phyloP scores from a whole-genome alignment of 2,888 invertebrate species.

The Cheilosia urbana region DNA sequence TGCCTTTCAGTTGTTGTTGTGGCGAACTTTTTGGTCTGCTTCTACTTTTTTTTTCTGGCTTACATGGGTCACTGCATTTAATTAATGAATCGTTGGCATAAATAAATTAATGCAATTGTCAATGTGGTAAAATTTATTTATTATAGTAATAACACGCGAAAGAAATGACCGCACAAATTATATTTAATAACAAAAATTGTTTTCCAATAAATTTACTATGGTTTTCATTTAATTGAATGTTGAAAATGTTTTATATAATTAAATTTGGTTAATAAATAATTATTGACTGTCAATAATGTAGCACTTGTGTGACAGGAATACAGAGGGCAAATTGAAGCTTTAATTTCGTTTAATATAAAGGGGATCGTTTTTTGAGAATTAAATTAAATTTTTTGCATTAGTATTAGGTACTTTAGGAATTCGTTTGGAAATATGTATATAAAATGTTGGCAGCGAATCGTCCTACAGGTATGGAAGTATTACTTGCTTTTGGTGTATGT shows the following conservation, averaged over 20 bases:
- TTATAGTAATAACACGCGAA: conserved; percentile 12
- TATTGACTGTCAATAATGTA: background rate
- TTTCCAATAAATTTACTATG: background rate
- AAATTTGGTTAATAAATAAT: background rate
- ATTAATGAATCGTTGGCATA: conserved; percentile 21
- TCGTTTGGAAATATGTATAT: no score
- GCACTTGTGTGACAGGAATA: no score
- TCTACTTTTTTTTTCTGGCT: background rate
- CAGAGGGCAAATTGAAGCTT: no score
- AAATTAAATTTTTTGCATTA: no score
- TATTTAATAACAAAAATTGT: background rate
- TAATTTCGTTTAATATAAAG: no score
- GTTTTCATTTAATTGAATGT: background rate
- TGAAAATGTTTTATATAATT: background rate
- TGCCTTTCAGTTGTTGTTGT: background rate
- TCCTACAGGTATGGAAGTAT: no score
- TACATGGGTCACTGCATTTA: conserved; percentile 31
- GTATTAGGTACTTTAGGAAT: no score
- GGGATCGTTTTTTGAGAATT: no score
- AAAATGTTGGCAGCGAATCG: no score
- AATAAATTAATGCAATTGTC: conserved; percentile 48
- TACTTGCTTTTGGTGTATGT: no score
- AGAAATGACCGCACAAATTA: conserved; percentile 4
- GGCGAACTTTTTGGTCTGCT: background rate
- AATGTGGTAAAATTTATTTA: conserved; percentile 25